These are phyloP conservation scores for Orthosia incerta DNA, from an alignment of 2,888 invertebrate genomes.

Conservation along the genomic window DNA sequence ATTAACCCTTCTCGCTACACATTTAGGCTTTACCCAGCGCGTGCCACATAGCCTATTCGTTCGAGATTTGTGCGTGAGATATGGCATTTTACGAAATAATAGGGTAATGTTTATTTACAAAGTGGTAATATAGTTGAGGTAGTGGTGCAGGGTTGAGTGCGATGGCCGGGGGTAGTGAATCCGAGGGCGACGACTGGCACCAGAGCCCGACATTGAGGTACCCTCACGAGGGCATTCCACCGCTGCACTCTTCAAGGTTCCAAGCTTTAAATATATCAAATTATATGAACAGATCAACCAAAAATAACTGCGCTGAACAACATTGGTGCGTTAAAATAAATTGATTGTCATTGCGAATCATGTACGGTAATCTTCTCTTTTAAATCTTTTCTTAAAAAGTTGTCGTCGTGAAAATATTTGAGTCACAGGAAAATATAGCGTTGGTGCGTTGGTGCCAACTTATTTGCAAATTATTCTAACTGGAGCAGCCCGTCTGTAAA, in stretches of 20 bases:
- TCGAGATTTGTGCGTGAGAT: conserved; percentile 50
- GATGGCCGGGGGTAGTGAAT: conserved; percentile 77
- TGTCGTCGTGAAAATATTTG: background rate
- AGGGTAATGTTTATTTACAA: conserved; percentile 80
- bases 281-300: conserved; percentile 53
- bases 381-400: conserved; percentile 4
- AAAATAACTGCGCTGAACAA: conserved; percentile 54
- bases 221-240: conserved; percentile 89
- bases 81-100: conserved; percentile 52
- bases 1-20: conserved; percentile 32
- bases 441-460: background rate
- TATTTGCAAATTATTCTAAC: conserved; percentile 5
- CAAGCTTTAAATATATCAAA: conserved; percentile 65
- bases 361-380: conserved; percentile 5
- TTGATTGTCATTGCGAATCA: conserved; percentile 20
- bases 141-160: conserved; percentile 75
- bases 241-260: conserved; percentile 84
- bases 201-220: conserved; percentile 87
- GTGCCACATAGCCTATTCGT: conserved; percentile 34
- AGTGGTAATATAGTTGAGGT: conserved; percentile 70
- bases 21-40: conserved; percentile 32
- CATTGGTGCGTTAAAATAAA: conserved; percentile 38
- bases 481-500: conserved; percentile 15
- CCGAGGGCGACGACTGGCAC: conserved; percentile 88
- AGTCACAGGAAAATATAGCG: conserved; percentile 11